Base-by-base conservation (phyloP, 2,888 invertebrate species). In the Thecophora atra region DNA sequence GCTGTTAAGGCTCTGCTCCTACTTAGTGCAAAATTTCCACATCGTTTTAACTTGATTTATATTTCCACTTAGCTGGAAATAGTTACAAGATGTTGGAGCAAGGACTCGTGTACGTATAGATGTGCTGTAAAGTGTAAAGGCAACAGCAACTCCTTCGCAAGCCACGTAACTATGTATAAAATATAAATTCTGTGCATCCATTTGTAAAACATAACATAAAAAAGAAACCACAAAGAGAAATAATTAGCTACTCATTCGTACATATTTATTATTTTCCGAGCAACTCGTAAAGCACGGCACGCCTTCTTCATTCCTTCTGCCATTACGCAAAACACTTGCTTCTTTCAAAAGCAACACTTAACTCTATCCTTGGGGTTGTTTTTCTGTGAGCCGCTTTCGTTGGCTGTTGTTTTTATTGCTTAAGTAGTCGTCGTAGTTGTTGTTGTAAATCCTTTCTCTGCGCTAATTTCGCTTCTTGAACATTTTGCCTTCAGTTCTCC, bases 181-280 rank as follows among this genome's bases (percentile, higher is more conserved):
- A 37, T 37, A 37, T 37, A 37, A 17, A 17, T 52, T 52, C 52
- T 15, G 5, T 58, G 11, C 47, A 19, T 51, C 24, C 24, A 60
- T 30, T 60, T 21, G 21, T 63, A 51, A 51, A 72, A 71, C 75
- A 77, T 78, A 74, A n/a, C 13, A 24, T 5, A 58, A 17, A 37
- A 37, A 37, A 68, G 76, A 78, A 77, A 78, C 78, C 76, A 78
- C 79, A 79, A 81, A 37, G 7, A 37, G 37, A 8, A 37, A 81
- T 81, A 82, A 81, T 81, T 47, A 47, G 47, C 47, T 47, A n/a
- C 47, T 47, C 8, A 5, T 47, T 6, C n/a, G 47, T 78, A 79
- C 75, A 79, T 79, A 79, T 82, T 81, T 81, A 79, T 81, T 3
- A 47, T n/a, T 17, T 47, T 4, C 5, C 47, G 7, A n/a, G 13